Base-by-base conservation (phyloP, 92 coral and sea anemone genomes). In the Actinernus sp. region DNA sequence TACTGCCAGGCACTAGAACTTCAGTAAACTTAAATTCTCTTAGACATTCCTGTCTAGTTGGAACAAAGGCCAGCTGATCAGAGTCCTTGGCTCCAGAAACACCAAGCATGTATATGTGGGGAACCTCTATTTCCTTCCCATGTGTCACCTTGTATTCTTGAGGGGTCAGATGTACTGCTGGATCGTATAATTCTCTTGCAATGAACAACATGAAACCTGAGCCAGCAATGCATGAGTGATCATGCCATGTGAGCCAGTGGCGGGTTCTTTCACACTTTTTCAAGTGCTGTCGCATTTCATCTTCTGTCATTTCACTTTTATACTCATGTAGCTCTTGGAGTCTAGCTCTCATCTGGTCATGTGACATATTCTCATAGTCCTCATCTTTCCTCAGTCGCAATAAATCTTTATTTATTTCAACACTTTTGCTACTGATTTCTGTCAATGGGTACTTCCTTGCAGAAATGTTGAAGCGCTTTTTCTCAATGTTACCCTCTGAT, bases 241-340 rank as follows among this genome's bases (percentile, higher is more conserved):
- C 71, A 49, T 73, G 71, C 81, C 81, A 73, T 2, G 31, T 33
- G 10, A 49, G 63, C 81, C 71, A 73, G 63, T 73, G 59, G 3
- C 53, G 52, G 3, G 52, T 60, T 33, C 49, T 49, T 49, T 72
- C 68, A 39, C 68, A 72, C 26, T 30, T 26, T 47, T 60, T 73
- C 50, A 73, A 58, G 14, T 52, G 58, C 29, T 12, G 18, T 31
- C 50, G 22, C 16, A 61, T 26, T 14, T 34, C n/a, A 13, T 60
- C 70, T n/a, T 59, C 29, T 14, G 49, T 9, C 79, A 72, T 30
- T 30, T 18, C 49, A 4, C 21, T 27, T 16, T 32, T 56, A 14
- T 71, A 21, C 25, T 73, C 71, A 61, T 49, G 25, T 14, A 73
- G 61, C 7, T 11, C 20, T 10, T 51, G 16, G 14, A 73, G 71